Evolutionary conservation across 2,113 vertebrate species (phyloP).

Genomic region (Leuciscus idus): DNA sequence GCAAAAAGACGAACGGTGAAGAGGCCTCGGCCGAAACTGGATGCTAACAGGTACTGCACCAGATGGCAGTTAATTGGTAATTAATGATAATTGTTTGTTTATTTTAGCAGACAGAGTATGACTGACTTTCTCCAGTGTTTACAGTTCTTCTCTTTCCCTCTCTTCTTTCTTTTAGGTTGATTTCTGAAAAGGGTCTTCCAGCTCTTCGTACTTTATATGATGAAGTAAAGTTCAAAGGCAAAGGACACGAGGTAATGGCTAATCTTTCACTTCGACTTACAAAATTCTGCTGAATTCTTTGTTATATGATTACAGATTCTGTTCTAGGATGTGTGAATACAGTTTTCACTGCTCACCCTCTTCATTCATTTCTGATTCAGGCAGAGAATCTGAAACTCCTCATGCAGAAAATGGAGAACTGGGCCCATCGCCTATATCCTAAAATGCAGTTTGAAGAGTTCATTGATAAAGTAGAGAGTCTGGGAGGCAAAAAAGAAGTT

Average conservation of each 20-base stretch:
- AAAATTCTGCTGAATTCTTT: neutral
- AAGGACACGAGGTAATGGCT: conserved; percentile 89
- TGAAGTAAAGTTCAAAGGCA: conserved; percentile 85
- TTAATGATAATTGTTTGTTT: neutral
- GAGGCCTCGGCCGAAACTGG: conserved; percentile 87
- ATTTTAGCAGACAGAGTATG: neutral
- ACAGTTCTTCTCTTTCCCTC: neutral
- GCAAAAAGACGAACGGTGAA: conserved; percentile 78
- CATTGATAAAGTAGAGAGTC: conserved; percentile 84
- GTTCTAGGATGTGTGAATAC: neutral
- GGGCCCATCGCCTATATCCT: conserved; percentile 93
- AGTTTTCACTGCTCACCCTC: neutral
- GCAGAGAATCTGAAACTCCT: conserved; percentile 86
- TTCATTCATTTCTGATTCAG: conserved; percentile 64
- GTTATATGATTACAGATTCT: neutral
- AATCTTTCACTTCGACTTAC: neutral
- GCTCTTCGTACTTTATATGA: conserved; percentile 88
- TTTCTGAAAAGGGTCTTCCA: conserved; percentile 90
- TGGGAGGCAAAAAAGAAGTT: conserved; percentile 93
- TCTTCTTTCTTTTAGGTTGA: conserved; percentile 74
- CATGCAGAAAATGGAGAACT: conserved; percentile 93
- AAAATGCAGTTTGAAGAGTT: conserved; percentile 95
- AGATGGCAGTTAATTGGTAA: neutral
- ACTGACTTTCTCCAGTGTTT: neutral
- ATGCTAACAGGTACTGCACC: conserved; percentile 83